Base-by-base conservation (phyloP, 2,888 invertebrate genomes). In the Meandrusa payeni region DNA sequence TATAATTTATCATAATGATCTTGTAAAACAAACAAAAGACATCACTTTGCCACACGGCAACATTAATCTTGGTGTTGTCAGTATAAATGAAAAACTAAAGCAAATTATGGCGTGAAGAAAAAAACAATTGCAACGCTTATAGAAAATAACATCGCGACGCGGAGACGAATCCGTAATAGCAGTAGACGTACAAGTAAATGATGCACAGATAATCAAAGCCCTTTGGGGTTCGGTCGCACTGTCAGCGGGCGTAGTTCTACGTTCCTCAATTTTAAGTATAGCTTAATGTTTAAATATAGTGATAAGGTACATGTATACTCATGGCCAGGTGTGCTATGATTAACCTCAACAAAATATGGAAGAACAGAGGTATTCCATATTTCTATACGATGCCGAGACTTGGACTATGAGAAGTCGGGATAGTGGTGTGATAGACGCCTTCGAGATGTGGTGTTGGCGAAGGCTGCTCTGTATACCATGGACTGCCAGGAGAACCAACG, bases 131-230 rank as follows among this genome's bases (percentile, higher is more conserved):
- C 19, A n/a, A 24, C 38, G 44, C 32, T 44, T 44, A 38, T 38
- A 38, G 44, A 38, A 44, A 44, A 44, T 44, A 38, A 33, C 44
- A 44, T 44, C 44, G 32, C 44, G 33, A 27, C 20, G 32, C 26
- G 11, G 38, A 38, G 17, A 44, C 44, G 44, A 44, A 44, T 44
- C 32, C 27, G 38, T 44, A 44, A 44, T 44, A 6, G 44, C 44
- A 17, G 44, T 27, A 44, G 44, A 6, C 22, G 33, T 27, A 34
- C 13, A 33, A 27, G 32, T 26, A 38, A 39, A 44, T 44, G 44
- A 32, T 27, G 37, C 43, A 23, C 37, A 12, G 38, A 39, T 22
- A 39, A 44, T 44, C 44, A 10, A 22, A 32, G 38, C 32, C 44
- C 44, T 38, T 44, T 27, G 23, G 6, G n/a, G 37, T 43, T 3